Percentiles rank a stretch among this genome's conserved stretches.
Evolutionary conservation across 2,113 vertebrate genomes (phyloP).

Genomic region (Rhinoptilus africanus): DNA sequence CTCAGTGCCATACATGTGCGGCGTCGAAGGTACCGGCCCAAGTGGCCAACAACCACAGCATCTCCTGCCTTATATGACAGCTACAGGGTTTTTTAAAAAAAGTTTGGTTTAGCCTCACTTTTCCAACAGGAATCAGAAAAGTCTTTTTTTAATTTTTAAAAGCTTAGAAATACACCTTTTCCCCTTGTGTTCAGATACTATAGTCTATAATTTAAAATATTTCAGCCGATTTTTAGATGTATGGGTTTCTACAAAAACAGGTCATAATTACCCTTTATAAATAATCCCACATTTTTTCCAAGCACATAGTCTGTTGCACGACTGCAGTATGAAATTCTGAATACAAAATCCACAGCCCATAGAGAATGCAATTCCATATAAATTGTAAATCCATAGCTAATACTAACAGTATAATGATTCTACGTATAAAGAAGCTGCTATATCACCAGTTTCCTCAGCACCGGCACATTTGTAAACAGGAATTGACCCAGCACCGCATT

Average conservation of each 20-base stretch:
- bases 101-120: not conserved
- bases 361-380: not conserved
- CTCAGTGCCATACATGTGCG: accelerated
- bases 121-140: not conserved
- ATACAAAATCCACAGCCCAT: not conserved
- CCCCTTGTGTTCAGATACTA: not conserved
- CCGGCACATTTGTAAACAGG: not conserved
- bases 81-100: too few species aligned
- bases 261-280: not conserved
- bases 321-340: not conserved
- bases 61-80: accelerated
- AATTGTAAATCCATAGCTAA: not conserved
- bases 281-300: not conserved
- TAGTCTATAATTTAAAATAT: not conserved
- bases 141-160: not conserved
- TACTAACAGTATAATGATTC: not conserved
- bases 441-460: not conserved
- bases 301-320: not conserved
- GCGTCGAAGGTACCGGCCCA: not conserved
- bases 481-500: not conserved
- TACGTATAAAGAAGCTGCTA: accelerated
- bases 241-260: not conserved
- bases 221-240: not conserved
- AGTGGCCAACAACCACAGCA: not conserved
- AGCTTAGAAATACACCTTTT: not conserved